Percentiles rank a stretch among this genome's conserved stretches.
These are phyloP conservation scores for Glareola pratincola DNA, from an alignment of 2,113 vertebrate species.

Conservation along the genomic window DNA sequence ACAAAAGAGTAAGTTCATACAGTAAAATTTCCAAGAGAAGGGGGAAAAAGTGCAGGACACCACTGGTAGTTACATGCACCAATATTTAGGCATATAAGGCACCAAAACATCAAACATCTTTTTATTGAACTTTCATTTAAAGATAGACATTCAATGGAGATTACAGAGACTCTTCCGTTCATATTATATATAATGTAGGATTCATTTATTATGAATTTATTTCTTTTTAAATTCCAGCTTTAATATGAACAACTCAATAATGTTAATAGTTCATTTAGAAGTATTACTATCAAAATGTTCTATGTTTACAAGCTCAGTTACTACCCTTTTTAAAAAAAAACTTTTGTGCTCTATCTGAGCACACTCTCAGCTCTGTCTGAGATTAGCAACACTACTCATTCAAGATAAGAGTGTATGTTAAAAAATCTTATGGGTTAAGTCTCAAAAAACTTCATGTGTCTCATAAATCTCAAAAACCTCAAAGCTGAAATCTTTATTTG, in stretches of 20 bases:
- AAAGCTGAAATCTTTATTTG: not conserved
- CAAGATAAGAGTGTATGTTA: not conserved
- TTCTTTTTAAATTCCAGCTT: not conserved
- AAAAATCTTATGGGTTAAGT: not conserved
- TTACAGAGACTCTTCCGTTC: not conserved
- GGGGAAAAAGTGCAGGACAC: not conserved
- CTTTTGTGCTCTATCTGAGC: not conserved
- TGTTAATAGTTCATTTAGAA: not conserved
- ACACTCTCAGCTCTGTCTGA: not conserved
- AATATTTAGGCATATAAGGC: not conserved
- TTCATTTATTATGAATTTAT: not conserved
- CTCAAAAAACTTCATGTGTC: too few species aligned
- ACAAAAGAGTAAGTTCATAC: not conserved
- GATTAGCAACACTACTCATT: not conserved
- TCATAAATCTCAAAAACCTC: too few species aligned
- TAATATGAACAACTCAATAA: not conserved
- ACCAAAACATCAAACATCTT: not conserved
- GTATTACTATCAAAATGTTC: not conserved
- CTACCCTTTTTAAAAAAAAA: not conserved
- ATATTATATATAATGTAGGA: not conserved
- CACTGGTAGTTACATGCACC: not conserved
- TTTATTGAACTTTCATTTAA: not conserved
- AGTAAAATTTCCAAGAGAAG: not conserved
- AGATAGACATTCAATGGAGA: fast-evolving
- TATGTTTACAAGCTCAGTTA: not conserved